Conservation (phyloP, 2,888 invertebrate species). For the Melieria crassipennis region DNA sequence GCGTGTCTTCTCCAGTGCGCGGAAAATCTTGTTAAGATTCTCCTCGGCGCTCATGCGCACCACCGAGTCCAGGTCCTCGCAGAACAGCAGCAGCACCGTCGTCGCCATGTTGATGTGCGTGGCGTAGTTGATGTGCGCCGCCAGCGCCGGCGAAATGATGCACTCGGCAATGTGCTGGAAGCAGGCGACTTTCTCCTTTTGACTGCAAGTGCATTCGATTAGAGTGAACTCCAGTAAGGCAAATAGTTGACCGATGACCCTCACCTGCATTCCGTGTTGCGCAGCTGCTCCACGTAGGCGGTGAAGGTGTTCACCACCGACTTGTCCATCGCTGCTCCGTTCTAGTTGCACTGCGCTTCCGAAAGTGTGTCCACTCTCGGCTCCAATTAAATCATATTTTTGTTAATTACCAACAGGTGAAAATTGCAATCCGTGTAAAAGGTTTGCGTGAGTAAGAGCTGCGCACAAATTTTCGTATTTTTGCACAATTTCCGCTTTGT, state of each 20-base stretch:
- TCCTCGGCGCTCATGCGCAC: constrained; percentile 84
- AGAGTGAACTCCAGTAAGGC: not conserved
- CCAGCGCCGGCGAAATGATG: constrained; percentile 67
- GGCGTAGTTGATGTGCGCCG: constrained; percentile 70
- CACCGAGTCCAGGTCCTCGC: constrained; percentile 82
- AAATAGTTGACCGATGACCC: constrained; percentile 19
- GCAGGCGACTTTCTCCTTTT: constrained; percentile 79
- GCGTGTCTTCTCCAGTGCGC: constrained; percentile 74
- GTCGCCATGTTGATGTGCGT: constrained; percentile 76
- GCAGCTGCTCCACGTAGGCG: constrained; percentile 60
- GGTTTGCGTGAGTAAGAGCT: constrained; percentile 14
- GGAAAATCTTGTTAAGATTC: constrained; percentile 80
- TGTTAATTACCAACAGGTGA: no score
- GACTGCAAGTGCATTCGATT: constrained; percentile 65
- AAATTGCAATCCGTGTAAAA: not conserved
- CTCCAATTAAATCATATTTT: no score
- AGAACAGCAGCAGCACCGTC: constrained; percentile 75
- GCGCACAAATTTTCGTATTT: constrained; percentile 26
- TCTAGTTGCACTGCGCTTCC: not conserved
- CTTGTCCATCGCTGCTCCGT: constrained; percentile 43
- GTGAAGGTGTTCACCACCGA: constrained; percentile 56
- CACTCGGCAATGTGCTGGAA: constrained; percentile 79
- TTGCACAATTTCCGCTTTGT: constrained; percentile 18
- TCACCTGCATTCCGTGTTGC: constrained; percentile 66
- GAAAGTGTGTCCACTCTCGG: not conserved